Base-by-base conservation (phyloP, 2,113 vertebrate species). In the Gymnarchus niloticus region DNA sequence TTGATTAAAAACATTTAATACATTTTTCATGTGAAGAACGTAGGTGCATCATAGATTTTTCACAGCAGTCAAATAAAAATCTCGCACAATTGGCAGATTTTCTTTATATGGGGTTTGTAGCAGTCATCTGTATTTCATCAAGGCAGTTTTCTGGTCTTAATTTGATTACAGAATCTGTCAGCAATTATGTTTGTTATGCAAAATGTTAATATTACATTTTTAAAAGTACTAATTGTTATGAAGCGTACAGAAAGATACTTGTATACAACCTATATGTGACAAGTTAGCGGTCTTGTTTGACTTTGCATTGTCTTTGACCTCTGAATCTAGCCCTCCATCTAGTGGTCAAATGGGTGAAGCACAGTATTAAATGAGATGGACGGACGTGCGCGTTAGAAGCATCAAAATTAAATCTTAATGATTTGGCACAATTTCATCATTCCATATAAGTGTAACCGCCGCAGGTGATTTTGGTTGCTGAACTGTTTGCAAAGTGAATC, bases 251-350 rank as follows among this genome's bases (percentile, higher is more conserved):
- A 81, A 52, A 33, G 8, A 81, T 1, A n/a, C 78, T 49, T 82
- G 80, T n/a, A 41, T 56, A 25, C 77, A 25, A 28, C 44, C 65
- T 51, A 17, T 81, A 14, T 48, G 48, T 23, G 14, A 25, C 28
- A 82, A 56, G 80, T 51, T 56, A 25, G 44, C 48, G 1, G 25
- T 33, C 46, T 54, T 0, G 77, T 48, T 25, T 48, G 8, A 48
- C 1, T 37, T 33, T 82, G 6, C 9, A 12, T 12, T 33, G 3
- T n/a, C 28, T 56, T 57, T n/a, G 54, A 14, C 82, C 41, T 83
- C 14, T 78, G 21, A 49, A n/a, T 28, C 89, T 91, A 93, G 86
- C 1, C 86, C 92, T 89, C 89, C 93, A 93, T 92, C 93, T 93
- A 90, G 91, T 93, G 93, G 84, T 84, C 7, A 56, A 12, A 21